Evolutionary conservation across 30 jellyfish, hydroid and myxozoan species (phyloP), one percentile per base, ranked within the genome.

Genomic region (Turritopsis dohrnii): DNA sequence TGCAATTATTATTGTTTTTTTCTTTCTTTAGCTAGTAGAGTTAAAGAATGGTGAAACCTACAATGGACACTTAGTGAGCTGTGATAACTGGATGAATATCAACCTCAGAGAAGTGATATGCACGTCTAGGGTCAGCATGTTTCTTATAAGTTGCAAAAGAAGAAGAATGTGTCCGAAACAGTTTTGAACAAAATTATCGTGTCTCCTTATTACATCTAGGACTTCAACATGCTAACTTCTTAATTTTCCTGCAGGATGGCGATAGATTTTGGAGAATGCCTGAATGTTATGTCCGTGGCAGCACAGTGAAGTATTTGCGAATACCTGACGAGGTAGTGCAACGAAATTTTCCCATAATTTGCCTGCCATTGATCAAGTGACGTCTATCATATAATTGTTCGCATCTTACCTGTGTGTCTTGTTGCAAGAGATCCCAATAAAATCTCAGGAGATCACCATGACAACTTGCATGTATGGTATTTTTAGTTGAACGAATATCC

Each of bases 251-350:
- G 69, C 23, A 93, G 98, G 97, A 94, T 84, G 99, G 99, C 73
- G 99, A 94, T 53, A 71, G 92, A 21, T 94, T 94, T 84, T 94
- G 99, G 99, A 86, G 95, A 74, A 94, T 94, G 96, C 95, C 96
- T 18, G 95, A 94, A 86, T 94, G 99, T 90, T 89, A 89, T 69
- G 83, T 89, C 19, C 87, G 97, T 20, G 99, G 99, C 1, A 89
- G 96, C 53, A 88, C 97, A 72, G 89, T 94, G 26, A 94, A 94
- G 80, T 94, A 94, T 87, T 71, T 94, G 80, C 79, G 99, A 54
- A 94, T 94, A 16, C 99, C 99, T 5, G 97, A 89, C 76, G 97
- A 94, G 95, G 99, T 94, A n/a, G n/a, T n/a, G n/a, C n/a, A n/a
- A n/a, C n/a, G n/a, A n/a, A n/a, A n/a, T n/a, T n/a, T n/a, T n/a